Conservation (phyloP, 2,888 invertebrate species). For the Eristalis intricaria region DNA sequence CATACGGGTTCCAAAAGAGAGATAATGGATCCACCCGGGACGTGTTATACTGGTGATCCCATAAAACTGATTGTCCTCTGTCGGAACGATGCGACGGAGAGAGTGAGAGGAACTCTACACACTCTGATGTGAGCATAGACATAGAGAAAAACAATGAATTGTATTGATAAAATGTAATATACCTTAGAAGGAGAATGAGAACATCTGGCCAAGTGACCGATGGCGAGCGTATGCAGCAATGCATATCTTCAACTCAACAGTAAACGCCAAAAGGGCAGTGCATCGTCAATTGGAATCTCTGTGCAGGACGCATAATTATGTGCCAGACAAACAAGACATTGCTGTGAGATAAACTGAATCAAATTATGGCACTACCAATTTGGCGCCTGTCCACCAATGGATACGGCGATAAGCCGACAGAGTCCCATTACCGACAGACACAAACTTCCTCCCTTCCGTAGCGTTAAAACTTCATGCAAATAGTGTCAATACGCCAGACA, state of each 20-base stretch:
- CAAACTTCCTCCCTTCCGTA: background rate
- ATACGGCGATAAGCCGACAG: conserved; percentile 36
- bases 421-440: background rate
- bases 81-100: background rate
- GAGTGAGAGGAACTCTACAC: background rate
- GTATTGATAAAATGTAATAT: conserved; percentile 40
- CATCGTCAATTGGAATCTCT: background rate
- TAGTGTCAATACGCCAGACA: conserved; percentile 1
- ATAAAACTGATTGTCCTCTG: conserved; percentile 50
- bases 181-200: background rate
- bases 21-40: conserved; percentile 51
- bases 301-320: conserved; percentile 54
- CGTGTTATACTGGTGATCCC: conserved; percentile 50
- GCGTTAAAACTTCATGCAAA: conserved; percentile 22
- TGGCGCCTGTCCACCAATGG: conserved; percentile 64
- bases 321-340: conserved; percentile 23
- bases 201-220: background rate
- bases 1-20: conserved; percentile 20
- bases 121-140: background rate
- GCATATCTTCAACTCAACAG: no score
- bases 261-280: no score
- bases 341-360: conserved; percentile 30
- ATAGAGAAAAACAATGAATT: conserved; percentile 6
- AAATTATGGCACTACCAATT: conserved; percentile 41
- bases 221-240: no score